These are phyloP conservation scores for Drosophila elegans DNA, from an alignment of 1,140 invertebrate species.

Conservation along the genomic window DNA sequence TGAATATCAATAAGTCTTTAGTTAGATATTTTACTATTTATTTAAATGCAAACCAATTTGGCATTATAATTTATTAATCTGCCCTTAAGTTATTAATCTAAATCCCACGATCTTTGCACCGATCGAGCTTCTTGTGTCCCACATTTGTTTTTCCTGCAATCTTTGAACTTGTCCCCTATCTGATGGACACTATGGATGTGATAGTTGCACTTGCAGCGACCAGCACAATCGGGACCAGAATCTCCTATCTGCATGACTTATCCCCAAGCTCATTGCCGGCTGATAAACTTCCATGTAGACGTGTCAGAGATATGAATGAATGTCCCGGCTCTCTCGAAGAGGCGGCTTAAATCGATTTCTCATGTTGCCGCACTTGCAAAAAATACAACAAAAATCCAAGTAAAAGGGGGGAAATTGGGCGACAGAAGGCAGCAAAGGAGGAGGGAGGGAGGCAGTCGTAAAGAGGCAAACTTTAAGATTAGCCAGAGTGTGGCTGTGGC, in stretches of 20 bases:
- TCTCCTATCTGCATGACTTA: conserved; percentile 70
- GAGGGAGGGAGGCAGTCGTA: background rate
- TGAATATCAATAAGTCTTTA: background rate
- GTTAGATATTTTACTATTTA: no score
- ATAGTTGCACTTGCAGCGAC: conserved; percentile 6
- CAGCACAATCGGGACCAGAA: conserved; percentile 42
- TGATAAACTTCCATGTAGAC: conserved; percentile 73
- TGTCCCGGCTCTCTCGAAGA: conserved; percentile 21
- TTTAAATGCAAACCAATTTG: no score
- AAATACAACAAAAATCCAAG: background rate
- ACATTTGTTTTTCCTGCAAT: conserved; percentile 1
- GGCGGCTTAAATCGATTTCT: conserved; percentile 75
- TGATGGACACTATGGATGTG: conserved; percentile 23
- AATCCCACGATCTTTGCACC: background rate
- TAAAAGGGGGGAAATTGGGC: conserved; percentile 4
- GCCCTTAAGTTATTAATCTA: background rate
- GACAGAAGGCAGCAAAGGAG: background rate
- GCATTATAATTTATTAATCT: no score
- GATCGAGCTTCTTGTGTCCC: conserved; percentile 18
- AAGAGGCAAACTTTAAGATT: conserved; percentile 60
- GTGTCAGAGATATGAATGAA: conserved; percentile 41
- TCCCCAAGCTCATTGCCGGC: conserved; percentile 68
- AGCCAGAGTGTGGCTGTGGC: conserved; percentile 61
- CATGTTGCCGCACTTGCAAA: conserved; percentile 61
- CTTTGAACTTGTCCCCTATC: conserved; percentile 17